phyloP scores from a whole-genome alignment of 2,797 vertebrate genomes.

The Sorex maritimensis region DNA sequence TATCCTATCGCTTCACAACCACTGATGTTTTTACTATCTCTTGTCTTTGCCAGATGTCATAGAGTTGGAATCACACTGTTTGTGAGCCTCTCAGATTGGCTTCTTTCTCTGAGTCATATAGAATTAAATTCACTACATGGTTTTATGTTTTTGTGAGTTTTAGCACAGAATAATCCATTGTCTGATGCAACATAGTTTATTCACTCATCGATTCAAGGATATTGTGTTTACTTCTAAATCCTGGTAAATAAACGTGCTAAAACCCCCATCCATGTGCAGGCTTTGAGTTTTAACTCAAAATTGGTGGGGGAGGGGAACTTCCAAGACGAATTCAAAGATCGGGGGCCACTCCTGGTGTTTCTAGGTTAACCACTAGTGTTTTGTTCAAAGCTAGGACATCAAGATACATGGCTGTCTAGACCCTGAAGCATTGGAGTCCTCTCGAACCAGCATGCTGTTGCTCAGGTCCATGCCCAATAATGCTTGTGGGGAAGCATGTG shows the following conservation, averaged over 20 bases:
- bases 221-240: not conserved
- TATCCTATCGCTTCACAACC: not conserved
- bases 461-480: too few species aligned
- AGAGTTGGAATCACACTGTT: not conserved
- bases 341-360: too few species aligned
- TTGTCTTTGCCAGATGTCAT: not conserved
- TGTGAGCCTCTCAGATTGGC: not conserved
- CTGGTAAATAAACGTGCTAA: not conserved
- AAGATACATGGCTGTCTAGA: too few species aligned
- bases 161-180: not conserved
- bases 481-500: too few species aligned
- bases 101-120: not conserved
- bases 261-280: not conserved
- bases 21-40: not conserved
- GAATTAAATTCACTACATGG: not conserved
- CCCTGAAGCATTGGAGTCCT: too few species aligned
- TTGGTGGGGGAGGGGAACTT: too few species aligned
- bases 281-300: not conserved
- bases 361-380: too few species aligned
- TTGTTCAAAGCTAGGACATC: too few species aligned
- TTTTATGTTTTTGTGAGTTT: conserved; percentile 7
- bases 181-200: not conserved
- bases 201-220: not conserved
- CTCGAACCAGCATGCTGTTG: too few species aligned
- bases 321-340: too few species aligned